Percentiles rank a stretch among this genome's conserved stretches.
These are phyloP conservation scores for Cerceris ruficornis DNA, from an alignment of 2,888 invertebrate species.

Conservation along the genomic window DNA sequence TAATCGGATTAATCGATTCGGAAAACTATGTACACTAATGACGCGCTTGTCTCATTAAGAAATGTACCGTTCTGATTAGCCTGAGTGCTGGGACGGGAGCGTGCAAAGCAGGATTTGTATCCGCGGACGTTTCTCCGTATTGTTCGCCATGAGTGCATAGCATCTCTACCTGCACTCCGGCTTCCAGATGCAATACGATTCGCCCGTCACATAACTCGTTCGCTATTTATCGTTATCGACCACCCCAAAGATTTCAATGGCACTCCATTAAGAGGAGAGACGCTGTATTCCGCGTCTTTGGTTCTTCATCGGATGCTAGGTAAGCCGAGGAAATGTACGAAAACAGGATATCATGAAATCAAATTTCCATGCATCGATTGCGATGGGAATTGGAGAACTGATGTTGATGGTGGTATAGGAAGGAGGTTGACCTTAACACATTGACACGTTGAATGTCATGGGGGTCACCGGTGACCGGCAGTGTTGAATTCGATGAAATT, in stretches of 20 bases:
- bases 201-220: constrained; percentile 34
- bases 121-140: constrained; percentile 35
- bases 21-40: constrained; percentile 41
- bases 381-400: too few relatives aligned
- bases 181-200: constrained; percentile 17
- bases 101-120: constrained; percentile 44
- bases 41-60: constrained; percentile 53
- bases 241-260: background rate
- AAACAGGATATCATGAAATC: too few relatives aligned
- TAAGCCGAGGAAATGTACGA: too few relatives aligned
- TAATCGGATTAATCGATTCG: constrained; percentile 35
- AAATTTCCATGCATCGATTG: too few relatives aligned
- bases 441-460: too few relatives aligned
- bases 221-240: constrained; percentile 27
- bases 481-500: too few relatives aligned
- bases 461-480: too few relatives aligned
- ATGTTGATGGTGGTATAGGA: too few relatives aligned
- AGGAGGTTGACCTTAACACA: too few relatives aligned
- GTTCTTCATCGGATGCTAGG: too few relatives aligned
- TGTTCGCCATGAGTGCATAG: constrained; percentile 45
- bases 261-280: too few relatives aligned
- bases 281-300: too few relatives aligned
- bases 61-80: constrained; percentile 53
- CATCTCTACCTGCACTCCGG: constrained; percentile 28
- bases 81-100: constrained; percentile 44